Percentiles rank a stretch among this genome's conserved stretches.
phyloP scores from a whole-genome alignment of 2,888 invertebrate species.

The Acleris literana region DNA sequence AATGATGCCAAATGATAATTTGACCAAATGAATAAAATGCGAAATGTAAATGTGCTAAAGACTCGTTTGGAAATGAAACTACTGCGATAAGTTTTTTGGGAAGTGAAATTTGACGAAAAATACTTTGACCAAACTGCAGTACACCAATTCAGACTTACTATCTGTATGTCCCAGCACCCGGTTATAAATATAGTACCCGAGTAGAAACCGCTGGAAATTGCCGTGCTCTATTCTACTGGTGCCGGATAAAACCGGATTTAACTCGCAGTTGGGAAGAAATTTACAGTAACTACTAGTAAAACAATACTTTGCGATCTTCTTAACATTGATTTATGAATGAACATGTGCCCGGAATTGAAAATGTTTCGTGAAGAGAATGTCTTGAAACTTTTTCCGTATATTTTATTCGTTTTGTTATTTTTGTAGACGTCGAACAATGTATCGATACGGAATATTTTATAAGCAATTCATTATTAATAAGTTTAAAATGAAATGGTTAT shows the following conservation, averaged over 20 bases:
- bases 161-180: slow-evolving; percentile 18
- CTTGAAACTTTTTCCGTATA: slow-evolving; percentile 1
- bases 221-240: slow-evolving; percentile 45
- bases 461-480: too few species aligned
- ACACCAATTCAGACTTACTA: too few species aligned
- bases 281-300: slow-evolving; percentile 45
- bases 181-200: slow-evolving; percentile 38
- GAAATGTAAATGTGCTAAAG: too few species aligned
- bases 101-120: too few species aligned
- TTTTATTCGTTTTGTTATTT: neutral
- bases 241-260: slow-evolving; percentile 47
- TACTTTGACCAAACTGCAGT: too few species aligned
- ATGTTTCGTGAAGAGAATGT: slow-evolving; percentile 15
- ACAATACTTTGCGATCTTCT: slow-evolving; percentile 49
- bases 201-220: slow-evolving; percentile 41
- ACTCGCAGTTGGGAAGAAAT: slow-evolving; percentile 48
- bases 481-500: too few species aligned
- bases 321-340: slow-evolving; percentile 27
- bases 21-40: too few species aligned
- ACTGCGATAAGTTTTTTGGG: too few species aligned
- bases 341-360: slow-evolving; percentile 31
- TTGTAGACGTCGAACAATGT: neutral
- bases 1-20: too few species aligned
- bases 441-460: neutral
- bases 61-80: too few species aligned